Conservation (phyloP, 2,888 invertebrate genomes). For the Fragum fragum region DNA sequence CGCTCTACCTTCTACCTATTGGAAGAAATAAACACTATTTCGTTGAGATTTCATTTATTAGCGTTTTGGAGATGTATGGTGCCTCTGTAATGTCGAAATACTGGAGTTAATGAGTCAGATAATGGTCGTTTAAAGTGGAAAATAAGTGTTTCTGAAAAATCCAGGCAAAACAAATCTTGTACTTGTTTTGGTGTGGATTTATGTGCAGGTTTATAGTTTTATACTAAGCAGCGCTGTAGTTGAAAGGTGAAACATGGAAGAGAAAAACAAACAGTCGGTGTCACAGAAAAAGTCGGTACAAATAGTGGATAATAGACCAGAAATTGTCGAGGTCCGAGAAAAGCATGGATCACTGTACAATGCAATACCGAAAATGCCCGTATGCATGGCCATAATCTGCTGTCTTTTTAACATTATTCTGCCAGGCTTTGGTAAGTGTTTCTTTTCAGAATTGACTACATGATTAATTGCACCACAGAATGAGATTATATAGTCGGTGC, state of each 20-base stretch:
- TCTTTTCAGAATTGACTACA: neutral
- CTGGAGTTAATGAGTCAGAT: neutral
- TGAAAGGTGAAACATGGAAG: constrained; percentile 17
- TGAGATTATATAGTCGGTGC: too few species aligned
- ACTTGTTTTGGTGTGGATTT: neutral
- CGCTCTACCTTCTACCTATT: constrained; percentile 14
- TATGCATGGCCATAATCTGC: constrained; percentile 86
- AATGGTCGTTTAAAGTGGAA: neutral
- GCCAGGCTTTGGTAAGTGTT: constrained; percentile 85
- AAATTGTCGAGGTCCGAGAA: constrained; percentile 82
- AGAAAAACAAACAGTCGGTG: constrained; percentile 29
- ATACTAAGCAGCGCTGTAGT: neutral
- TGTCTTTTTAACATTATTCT: constrained; percentile 84
- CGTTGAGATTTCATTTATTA: constrained; percentile 10
- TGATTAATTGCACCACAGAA: too few species aligned
- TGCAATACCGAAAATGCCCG: constrained; percentile 88
- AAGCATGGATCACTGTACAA: constrained; percentile 90
- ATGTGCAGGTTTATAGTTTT: neutral
- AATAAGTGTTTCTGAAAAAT: neutral
- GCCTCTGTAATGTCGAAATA: neutral
- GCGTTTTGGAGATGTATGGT: neutral
- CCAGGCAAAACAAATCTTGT: too few species aligned
- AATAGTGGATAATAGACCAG: constrained; percentile 76
- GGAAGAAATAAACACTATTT: constrained; percentile 25
- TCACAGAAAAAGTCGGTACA: constrained; percentile 70